These are phyloP conservation scores for Lypha dubia DNA, from an alignment of 2,888 invertebrate species.

Conservation along the genomic window DNA sequence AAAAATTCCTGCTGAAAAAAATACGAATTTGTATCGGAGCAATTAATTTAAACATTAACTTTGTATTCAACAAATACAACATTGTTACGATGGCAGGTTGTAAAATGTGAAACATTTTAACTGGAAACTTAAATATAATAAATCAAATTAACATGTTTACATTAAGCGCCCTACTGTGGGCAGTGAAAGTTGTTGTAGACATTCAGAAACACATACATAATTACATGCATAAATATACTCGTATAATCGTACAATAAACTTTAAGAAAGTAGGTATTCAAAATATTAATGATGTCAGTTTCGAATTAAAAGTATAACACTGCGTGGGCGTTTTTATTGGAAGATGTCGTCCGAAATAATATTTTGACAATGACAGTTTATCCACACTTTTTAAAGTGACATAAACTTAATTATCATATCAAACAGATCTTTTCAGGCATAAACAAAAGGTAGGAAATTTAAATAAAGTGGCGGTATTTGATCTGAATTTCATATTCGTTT, in stretches of 20 bases:
- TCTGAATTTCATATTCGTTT: not conserved
- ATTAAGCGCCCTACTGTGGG: slow-evolving; percentile 45
- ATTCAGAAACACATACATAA: not conserved
- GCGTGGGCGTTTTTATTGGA: slow-evolving; percentile 31
- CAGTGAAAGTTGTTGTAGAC: slow-evolving; percentile 29
- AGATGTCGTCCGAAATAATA: not conserved
- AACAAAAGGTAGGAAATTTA: slow-evolving; percentile 6
- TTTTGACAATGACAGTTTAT: slow-evolving; percentile 8
- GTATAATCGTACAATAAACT: no score
- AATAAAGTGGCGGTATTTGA: not conserved
- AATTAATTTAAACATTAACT: slow-evolving; percentile 9
- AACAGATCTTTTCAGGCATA: slow-evolving; percentile 11
- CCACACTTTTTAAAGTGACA: slow-evolving; percentile 16
- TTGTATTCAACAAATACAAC: slow-evolving; percentile 15
- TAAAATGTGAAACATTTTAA: slow-evolving; percentile 26
- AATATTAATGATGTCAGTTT: slow-evolving; percentile 7
- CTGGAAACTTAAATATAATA: slow-evolving; percentile 21
- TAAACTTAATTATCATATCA: slow-evolving; percentile 21
- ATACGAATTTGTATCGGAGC: not conserved
- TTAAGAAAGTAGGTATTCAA: not conserved
- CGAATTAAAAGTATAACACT: slow-evolving; percentile 9
- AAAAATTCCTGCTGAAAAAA: not conserved
- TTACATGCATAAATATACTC: no score
- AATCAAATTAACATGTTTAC: slow-evolving; percentile 36
- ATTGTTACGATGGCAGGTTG: not conserved